Conservation (phyloP, 2,113 vertebrate genomes). For the Apaloderma vittatum region DNA sequence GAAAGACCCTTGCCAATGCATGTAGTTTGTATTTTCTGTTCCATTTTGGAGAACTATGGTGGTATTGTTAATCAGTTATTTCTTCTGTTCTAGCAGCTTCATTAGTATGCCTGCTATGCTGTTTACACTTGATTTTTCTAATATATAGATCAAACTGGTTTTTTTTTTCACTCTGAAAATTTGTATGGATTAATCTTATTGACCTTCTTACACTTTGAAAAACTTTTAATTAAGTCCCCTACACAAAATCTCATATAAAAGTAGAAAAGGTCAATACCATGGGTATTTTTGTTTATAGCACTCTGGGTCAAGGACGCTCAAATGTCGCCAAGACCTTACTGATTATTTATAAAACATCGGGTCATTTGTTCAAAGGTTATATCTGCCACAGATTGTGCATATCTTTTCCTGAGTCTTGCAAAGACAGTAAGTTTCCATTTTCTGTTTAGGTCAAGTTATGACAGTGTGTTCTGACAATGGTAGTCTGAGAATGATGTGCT, state of each 20-base stretch:
- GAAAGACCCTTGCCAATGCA: neutral
- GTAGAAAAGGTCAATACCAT: neutral
- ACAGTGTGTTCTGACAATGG: neutral
- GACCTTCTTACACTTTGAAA: neutral
- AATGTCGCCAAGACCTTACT: neutral
- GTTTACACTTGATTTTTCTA: neutral
- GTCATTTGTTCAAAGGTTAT: neutral
- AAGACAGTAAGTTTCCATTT: neutral
- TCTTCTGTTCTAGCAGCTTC: neutral
- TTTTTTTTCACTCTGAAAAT: conserved; percentile 1
- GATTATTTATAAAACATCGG: neutral
- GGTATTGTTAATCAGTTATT: neutral
- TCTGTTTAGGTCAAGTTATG: neutral
- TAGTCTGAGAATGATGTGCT: neutral
- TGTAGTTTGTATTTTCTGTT: neutral
- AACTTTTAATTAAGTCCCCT: conserved; percentile 5
- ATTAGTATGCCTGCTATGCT: neutral
- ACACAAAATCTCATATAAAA: neutral
- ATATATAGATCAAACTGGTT: neutral
- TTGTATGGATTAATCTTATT: neutral
- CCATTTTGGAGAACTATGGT: neutral
- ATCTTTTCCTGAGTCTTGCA: neutral
- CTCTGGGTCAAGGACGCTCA: neutral
- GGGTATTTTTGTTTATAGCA: neutral
- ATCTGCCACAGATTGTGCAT: neutral